These are phyloP conservation scores for Catocala nupta DNA, from an alignment of 2,888 invertebrate genomes.

Conservation along the genomic window DNA sequence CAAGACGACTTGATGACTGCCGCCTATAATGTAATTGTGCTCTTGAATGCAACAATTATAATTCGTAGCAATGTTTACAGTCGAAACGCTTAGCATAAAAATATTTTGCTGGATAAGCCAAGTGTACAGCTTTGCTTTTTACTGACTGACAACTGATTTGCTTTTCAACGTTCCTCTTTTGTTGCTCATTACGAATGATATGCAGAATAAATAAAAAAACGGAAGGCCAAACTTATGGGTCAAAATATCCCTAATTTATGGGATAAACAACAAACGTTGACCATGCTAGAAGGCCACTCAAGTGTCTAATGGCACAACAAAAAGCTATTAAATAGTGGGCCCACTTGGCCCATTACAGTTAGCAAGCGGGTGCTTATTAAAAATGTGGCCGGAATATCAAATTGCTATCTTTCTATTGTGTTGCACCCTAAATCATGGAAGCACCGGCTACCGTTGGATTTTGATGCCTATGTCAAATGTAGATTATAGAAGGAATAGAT, in stretches of 20 bases:
- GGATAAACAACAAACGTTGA: slow-evolving; percentile 53
- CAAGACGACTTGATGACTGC: too few relatives aligned
- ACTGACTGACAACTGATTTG: too few relatives aligned
- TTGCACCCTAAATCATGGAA: slow-evolving; percentile 68
- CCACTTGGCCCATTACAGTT: slow-evolving; percentile 70
- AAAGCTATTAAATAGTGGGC: slow-evolving; percentile 81
- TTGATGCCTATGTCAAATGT: slow-evolving; percentile 44
- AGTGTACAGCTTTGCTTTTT: too few relatives aligned
- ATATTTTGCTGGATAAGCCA: too few relatives aligned
- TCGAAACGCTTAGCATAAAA: too few relatives aligned
- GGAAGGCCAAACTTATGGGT: slow-evolving; percentile 5
- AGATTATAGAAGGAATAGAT: slow-evolving; percentile 39
- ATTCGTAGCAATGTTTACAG: too few relatives aligned
- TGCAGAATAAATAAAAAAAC: not conserved
- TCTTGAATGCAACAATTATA: too few relatives aligned
- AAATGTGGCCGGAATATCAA: slow-evolving; percentile 88
- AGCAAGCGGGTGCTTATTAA: slow-evolving; percentile 80
- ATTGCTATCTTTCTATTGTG: slow-evolving; percentile 85
- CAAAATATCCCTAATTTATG: slow-evolving; percentile 29
- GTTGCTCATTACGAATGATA: too few relatives aligned
- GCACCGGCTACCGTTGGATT: slow-evolving; percentile 65
- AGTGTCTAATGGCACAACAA: slow-evolving; percentile 73
- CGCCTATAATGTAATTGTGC: too few relatives aligned
- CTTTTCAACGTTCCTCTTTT: too few relatives aligned
- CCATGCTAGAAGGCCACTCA: slow-evolving; percentile 61